Conservation (phyloP, 2,113 vertebrate genomes). For the Colinus virginianus region DNA sequence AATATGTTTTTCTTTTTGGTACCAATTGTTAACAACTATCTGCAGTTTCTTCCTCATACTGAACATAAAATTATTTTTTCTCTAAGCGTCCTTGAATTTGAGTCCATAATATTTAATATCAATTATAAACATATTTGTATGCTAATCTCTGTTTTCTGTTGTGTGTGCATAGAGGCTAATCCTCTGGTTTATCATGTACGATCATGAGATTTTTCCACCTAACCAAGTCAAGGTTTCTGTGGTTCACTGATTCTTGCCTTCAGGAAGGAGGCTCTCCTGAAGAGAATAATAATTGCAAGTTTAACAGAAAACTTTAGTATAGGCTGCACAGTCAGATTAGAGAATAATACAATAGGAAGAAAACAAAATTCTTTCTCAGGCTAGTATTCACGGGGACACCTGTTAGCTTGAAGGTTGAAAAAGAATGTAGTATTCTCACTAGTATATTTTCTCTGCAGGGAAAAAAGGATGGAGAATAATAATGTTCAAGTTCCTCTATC, state of each 20-base stretch:
- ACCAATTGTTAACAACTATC: constrained; percentile 37
- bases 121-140: not conserved
- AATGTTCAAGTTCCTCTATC: not conserved
- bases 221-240: not conserved
- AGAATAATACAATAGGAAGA: not conserved
- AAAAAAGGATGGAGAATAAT: not conserved
- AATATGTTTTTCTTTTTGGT: constrained; percentile 39
- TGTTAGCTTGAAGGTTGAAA: not conserved
- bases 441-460: not conserved
- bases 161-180: not conserved
- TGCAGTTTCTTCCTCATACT: constrained; percentile 32
- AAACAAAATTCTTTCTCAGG: not conserved
- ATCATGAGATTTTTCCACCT: not conserved
- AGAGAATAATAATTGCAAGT: not conserved
- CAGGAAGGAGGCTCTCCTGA: not conserved
- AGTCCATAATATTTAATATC: not conserved
- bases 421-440: not conserved
- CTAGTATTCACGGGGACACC: not conserved
- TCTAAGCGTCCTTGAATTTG: not conserved
- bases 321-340: not conserved
- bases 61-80: not conserved
- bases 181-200: not conserved
- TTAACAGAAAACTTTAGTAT: not conserved
- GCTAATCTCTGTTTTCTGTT: not conserved
- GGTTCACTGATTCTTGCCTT: not conserved